Conservation (phyloP, 1,140 invertebrate genomes). For the Pogonognathellus flavescens region DNA sequence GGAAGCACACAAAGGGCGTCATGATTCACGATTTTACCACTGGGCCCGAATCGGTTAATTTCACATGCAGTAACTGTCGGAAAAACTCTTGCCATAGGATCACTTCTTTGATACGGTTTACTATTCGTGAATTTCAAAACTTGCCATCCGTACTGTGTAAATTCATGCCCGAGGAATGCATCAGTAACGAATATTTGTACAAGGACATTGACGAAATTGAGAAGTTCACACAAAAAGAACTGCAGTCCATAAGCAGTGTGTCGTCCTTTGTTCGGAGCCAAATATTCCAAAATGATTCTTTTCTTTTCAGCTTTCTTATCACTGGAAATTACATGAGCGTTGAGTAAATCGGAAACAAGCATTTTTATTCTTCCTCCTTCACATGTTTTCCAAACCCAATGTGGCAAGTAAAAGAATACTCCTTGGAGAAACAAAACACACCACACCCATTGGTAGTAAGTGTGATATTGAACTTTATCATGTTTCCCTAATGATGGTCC, state of each 20-base stretch:
- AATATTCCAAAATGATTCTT: constrained; percentile 86
- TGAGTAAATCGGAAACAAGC: constrained; percentile 82
- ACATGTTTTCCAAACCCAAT: constrained; percentile 90
- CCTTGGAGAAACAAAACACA: constrained; percentile 87
- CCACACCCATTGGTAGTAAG: constrained; percentile 94
- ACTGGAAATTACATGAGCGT: constrained; percentile 83
- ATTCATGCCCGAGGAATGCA: constrained; percentile 69
- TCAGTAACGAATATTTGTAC: constrained; percentile 70
- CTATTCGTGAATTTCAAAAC: constrained; percentile 67
- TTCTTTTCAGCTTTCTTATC: constrained; percentile 83
- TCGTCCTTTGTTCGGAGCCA: constrained; percentile 80
- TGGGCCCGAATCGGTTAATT: constrained; percentile 70
- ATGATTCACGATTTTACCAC: constrained; percentile 58
- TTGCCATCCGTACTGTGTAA: constrained; percentile 69
- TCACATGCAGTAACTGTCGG: constrained; percentile 76
- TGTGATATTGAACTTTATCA: constrained; percentile 73
- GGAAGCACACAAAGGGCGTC: constrained; percentile 77
- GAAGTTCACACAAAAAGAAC: constrained; percentile 69
- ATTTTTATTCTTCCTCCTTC: constrained; percentile 88
- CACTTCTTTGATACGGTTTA: constrained; percentile 61
- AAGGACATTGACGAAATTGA: constrained; percentile 71
- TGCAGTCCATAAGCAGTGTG: constrained; percentile 84
- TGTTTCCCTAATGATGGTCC: background rate
- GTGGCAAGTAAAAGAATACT: constrained; percentile 92
- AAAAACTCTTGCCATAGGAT: constrained; percentile 66